These are phyloP conservation scores for Alouatta palliata DNA, from an alignment of 2,113 vertebrate genomes.

Conservation along the genomic window DNA sequence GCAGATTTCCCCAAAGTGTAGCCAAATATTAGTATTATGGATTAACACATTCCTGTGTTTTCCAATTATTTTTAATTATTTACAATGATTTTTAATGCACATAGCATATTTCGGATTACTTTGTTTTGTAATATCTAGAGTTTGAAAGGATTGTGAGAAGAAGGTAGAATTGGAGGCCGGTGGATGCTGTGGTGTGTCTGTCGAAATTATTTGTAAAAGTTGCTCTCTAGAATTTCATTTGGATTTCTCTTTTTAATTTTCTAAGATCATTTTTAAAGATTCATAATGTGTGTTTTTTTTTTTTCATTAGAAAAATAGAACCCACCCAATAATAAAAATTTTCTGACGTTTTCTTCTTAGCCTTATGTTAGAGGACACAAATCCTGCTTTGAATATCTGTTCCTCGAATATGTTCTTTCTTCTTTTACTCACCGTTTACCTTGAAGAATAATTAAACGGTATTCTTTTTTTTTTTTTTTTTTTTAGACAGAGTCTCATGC, in stretches of 20 bases:
- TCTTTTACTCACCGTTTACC: neutral
- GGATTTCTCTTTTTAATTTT: neutral
- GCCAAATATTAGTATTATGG: neutral
- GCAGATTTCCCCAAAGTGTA: neutral
- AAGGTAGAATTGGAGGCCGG: neutral
- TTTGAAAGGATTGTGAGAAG: slow-evolving; percentile 56
- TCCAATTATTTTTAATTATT: neutral
- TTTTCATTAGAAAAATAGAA: neutral
- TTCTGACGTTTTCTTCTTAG: neutral
- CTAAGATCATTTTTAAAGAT: neutral
- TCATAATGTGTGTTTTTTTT: neutral
- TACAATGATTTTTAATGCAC: slow-evolving; percentile 2
- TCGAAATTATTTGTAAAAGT: neutral
- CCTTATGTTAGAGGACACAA: neutral
- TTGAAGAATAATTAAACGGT: neutral
- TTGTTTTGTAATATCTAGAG: neutral
- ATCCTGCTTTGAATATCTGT: neutral
- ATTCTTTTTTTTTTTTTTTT: neutral
- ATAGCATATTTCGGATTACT: slow-evolving; percentile 8
- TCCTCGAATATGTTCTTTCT: neutral
- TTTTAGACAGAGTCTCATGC: too few species aligned
- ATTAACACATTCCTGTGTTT: slow-evolving; percentile 24
- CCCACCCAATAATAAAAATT: neutral
- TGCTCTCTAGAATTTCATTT: neutral
- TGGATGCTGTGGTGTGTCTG: neutral